phyloP scores from a whole-genome alignment of 2,797 vertebrate genomes.

The Gallinago solitaria region DNA sequence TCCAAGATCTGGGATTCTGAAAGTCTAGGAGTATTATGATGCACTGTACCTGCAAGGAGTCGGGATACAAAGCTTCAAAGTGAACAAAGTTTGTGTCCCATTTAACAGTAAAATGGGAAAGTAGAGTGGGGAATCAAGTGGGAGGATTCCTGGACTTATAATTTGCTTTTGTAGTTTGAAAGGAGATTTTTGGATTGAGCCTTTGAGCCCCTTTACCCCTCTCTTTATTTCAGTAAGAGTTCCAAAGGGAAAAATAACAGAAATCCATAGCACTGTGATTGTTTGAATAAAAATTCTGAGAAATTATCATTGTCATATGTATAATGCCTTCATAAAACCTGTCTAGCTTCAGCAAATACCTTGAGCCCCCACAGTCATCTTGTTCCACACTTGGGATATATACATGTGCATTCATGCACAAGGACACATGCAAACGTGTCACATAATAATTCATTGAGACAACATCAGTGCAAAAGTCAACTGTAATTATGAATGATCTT shows the following conservation, averaged over 20 bases:
- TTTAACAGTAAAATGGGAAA: neutral
- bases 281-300: neutral
- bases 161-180: neutral
- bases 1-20: neutral
- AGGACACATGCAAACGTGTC: accelerated
- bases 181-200: neutral
- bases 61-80: neutral
- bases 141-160: neutral
- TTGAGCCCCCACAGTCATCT: neutral
- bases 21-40: neutral
- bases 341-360: neutral
- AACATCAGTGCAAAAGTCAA: neutral
- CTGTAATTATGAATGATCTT: neutral
- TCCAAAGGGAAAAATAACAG: neutral
- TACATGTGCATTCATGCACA: accelerated
- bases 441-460: neutral
- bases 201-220: neutral
- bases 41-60: neutral
- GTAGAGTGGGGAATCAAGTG: neutral
- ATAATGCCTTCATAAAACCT: accelerated
- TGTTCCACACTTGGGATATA: accelerated
- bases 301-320: accelerated
- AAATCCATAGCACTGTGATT: neutral
- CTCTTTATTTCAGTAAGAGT: neutral
- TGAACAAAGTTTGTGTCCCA: neutral